Base-by-base conservation (phyloP, 2,888 invertebrate genomes). In the Chouioia cunea region DNA sequence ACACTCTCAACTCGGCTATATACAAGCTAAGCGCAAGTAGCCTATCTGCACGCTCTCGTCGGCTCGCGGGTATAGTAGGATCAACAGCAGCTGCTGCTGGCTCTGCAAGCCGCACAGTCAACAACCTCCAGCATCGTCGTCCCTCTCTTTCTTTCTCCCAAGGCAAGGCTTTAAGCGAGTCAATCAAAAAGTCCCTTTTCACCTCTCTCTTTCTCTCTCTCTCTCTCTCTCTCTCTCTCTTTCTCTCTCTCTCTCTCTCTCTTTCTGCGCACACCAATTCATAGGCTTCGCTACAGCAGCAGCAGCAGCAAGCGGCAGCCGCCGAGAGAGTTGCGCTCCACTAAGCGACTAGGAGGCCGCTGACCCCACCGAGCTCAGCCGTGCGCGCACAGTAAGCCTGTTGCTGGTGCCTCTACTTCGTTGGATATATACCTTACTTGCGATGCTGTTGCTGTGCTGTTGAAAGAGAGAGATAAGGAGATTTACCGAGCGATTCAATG, bases 311-410 rank as follows among this genome's bases (percentile, higher is more conserved):
- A 27, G 36, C 67, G 20, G 66, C 23, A 56, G 27, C 27, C 20
- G 64, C 27, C 58, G 52, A 58, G 57, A 63, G 79, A 80, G 81
- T 79, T 83, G 82, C 84, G 84, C 85, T 85, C 84, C 83, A 84
- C 82, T 84, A 84, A 85, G 79, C 78, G 75, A 79, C 72, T 71
- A 68, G 64, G 80, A 83, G 85, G 27, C 85, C 85, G 83, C 82
- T 85, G 85, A 85, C 85, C 85, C 83, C 84, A 58, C 60, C 70
- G 71, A 79, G 80, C 80, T 82, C 84, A 85, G 80, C 83, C 82
- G 83, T 82, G 84, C 83, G 84, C 83, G 85, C 82, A 83, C 83
- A 83, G 81, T n/a, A n/a, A n/a, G n/a, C n/a, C n/a, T n/a, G n/a
- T n/a, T n/a, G n/a, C n/a, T n/a, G n/a, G n/a, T n/a, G n/a, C n/a